Evolutionary conservation across 2,888 invertebrate genomes (phyloP), one percentile per base, ranked within the genome.

Genomic region (Zhuqinia jingwanae): DNA sequence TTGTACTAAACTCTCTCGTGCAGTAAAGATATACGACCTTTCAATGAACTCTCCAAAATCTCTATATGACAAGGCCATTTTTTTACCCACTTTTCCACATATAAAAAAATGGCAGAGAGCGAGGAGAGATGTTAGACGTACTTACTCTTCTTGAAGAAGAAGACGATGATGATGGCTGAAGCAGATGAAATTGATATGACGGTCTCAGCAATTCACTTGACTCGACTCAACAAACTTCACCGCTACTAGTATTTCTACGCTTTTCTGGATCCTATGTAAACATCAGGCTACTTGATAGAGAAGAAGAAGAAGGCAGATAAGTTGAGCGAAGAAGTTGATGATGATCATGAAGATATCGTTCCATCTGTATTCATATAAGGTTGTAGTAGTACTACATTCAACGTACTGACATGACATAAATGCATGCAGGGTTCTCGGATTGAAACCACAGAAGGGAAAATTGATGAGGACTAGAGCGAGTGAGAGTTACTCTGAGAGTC

Each of bases 41-140:
- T 60, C 60, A 60, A 60, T 60, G 60, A 60, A 60, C 60, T 60
- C 60, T 60, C 27, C 8, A 27, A 27, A 60, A 27, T 27, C 60
- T 60, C 60, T 25, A 27, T 27, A 25, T 27, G 60, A 60, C 60
- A 60, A 60, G 60, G 60, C 60, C 60, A 60, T 27, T 60, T 60
- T 27, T 60, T 27, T 25, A n/a, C n/a, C 27, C 27, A 60, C 2
- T 27, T 1, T 60, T 20, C 27, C 11, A 6, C 60, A 60, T 17
- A 15, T 20, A 60, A 27, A 27, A n/a, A n/a, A 56, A 56, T 2
- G 20, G 22, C 56, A 56, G 17, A 56, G 56, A 56, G 56, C n/a
- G n/a, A n/a, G n/a, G n/a, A n/a, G n/a, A n/a, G n/a, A n/a, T n/a
- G 17, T 50, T 50, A 50, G 50, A 10, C 11, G 5, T 5, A 5